Percentiles rank a stretch among this genome's conserved stretches.
Conservation (phyloP, 1,140 invertebrate species). For the Drosophila pseudoananassae region DNA sequence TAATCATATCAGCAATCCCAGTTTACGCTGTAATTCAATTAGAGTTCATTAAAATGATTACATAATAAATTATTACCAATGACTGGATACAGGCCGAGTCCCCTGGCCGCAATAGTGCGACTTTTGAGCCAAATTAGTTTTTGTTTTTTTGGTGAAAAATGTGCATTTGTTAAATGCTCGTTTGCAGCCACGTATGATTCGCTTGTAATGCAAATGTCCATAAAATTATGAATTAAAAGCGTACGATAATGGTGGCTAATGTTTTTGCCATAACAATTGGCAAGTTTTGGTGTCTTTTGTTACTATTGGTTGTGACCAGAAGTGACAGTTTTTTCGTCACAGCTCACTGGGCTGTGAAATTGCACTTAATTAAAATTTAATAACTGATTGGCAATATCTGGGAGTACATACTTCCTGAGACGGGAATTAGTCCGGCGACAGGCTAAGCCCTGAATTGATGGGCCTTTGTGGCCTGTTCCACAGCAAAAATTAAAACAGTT, state of each 20-base stretch:
- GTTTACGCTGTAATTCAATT: slow-evolving; percentile 62
- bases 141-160: slow-evolving; percentile 5
- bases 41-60: slow-evolving; percentile 71
- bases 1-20: slow-evolving; percentile 40
- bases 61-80: slow-evolving; percentile 65
- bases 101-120: neutral
- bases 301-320: neutral
- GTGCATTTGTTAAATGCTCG: slow-evolving; percentile 18
- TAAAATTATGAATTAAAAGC: slow-evolving; percentile 20
- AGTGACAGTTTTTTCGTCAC: neutral
- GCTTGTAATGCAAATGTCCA: slow-evolving; percentile 1
- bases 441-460: neutral
- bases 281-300: too few species aligned
- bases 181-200: neutral
- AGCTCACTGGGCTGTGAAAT: neutral
- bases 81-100: slow-evolving; percentile 26
- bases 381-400: neutral
- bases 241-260: neutral
- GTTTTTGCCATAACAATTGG: neutral
- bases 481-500: slow-evolving; percentile 7
- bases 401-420: neutral
- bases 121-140: slow-evolving; percentile 1
- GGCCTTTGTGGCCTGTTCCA: neutral
- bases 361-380: neutral
- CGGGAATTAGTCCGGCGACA: neutral